Percentiles rank a stretch among this genome's conserved stretches.
Evolutionary conservation across 2,888 invertebrate genomes (phyloP).

Genomic region (Cecidostiba fungosa): DNA sequence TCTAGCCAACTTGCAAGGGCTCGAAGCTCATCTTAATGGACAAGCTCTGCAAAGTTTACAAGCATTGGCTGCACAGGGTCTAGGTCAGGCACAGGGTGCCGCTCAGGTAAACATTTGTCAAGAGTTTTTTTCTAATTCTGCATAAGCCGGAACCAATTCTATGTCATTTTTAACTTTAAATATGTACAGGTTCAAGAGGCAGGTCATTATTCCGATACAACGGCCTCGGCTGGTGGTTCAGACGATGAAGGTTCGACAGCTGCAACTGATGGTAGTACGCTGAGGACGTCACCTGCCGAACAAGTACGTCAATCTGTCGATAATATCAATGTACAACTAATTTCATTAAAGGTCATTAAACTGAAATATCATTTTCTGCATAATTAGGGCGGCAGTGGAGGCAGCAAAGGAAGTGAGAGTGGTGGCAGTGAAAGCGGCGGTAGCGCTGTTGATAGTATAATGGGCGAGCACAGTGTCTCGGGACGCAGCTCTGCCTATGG

Average conservation of each 20-base stretch:
- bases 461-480: conserved; percentile 92
- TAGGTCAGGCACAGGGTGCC: conserved; percentile 72
- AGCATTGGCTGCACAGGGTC: conserved; percentile 77
- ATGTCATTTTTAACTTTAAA: neutral
- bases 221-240: conserved; percentile 93
- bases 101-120: conserved; percentile 65
- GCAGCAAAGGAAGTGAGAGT: conserved; percentile 80
- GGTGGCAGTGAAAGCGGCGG: conserved; percentile 94
- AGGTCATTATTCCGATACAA: conserved; percentile 89
- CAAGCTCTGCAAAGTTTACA: conserved; percentile 81
- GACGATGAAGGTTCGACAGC: conserved; percentile 98
- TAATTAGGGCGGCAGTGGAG: conserved; percentile 80
- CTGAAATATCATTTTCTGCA: conserved; percentile 43
- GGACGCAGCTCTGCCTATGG: conserved; percentile 96
- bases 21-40: conserved; percentile 80
- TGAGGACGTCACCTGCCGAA: conserved; percentile 92
- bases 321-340: conserved; percentile 9
- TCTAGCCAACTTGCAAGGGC: conserved; percentile 75
- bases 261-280: conserved; percentile 95
- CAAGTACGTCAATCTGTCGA: conserved; percentile 80
- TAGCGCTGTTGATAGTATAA: conserved; percentile 95
- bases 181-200: conserved; percentile 59
- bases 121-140: neutral
- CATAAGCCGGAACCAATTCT: neutral
- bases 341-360: neutral